Evolutionary conservation across 1,140 invertebrate genomes (phyloP).

Genomic region (Dendroctonus ponderosae): DNA sequence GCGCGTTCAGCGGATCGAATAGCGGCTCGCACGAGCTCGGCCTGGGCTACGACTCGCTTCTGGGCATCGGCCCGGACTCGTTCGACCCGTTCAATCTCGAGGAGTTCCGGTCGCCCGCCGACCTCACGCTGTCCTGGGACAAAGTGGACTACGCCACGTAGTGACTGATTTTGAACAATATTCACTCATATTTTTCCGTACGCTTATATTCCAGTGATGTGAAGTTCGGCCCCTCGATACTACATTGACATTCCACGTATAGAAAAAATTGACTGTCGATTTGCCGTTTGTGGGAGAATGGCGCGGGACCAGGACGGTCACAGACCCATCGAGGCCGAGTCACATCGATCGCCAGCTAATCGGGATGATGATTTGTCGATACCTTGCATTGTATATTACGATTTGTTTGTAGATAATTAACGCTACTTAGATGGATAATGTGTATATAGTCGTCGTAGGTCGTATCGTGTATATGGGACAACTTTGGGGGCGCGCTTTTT

Average conservation of each 20-base stretch:
- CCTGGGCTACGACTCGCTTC: conserved; percentile 60
- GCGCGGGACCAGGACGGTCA: conserved; percentile 47
- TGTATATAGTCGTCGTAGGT: neutral
- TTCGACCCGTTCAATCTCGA: conserved; percentile 72
- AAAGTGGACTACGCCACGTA: conserved; percentile 65
- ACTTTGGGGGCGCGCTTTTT: conserved; percentile 21
- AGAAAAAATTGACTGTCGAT: conserved; percentile 41
- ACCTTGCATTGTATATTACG: conserved; percentile 22
- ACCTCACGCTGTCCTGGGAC: conserved; percentile 58
- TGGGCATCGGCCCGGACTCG: conserved; percentile 63
- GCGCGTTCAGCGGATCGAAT: conserved; percentile 32
- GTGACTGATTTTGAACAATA: conserved; percentile 17
- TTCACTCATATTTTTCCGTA: conserved; percentile 26
- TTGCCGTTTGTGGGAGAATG: conserved; percentile 37
- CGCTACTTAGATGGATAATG: neutral
- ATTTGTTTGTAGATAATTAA: conserved; percentile 29
- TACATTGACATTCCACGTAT: conserved; percentile 49
- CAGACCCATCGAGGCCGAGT: conserved; percentile 11
- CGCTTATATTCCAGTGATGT: conserved; percentile 48
- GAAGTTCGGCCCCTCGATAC: conserved; percentile 44
- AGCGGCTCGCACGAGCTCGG: conserved; percentile 43
- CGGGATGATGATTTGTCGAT: conserved; percentile 16
- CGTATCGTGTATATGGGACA: conserved; percentile 15
- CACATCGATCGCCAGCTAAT: conserved; percentile 6
- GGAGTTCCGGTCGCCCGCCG: conserved; percentile 62